These are phyloP conservation scores for Benitochromis conjunctus DNA, from an alignment of 2,113 vertebrate genomes.

Conservation along the genomic window DNA sequence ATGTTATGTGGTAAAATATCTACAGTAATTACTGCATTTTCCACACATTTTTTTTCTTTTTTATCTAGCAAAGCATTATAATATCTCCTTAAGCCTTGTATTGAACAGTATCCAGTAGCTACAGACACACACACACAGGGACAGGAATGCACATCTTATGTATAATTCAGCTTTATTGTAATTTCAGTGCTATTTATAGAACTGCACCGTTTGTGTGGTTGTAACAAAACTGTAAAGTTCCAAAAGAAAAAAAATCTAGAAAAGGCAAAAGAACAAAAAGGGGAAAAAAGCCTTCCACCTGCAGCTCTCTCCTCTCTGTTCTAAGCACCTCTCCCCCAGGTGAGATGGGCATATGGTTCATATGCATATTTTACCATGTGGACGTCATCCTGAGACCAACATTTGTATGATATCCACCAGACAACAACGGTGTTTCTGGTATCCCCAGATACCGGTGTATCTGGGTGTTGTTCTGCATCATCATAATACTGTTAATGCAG, in stretches of 20 bases:
- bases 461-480: background rate
- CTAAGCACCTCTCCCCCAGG: background rate
- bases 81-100: background rate
- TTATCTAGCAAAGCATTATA: background rate
- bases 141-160: background rate
- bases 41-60: background rate
- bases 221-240: background rate
- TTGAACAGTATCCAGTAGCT: background rate
- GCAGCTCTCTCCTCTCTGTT: background rate
- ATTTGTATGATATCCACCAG: background rate
- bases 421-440: background rate
- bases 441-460: too few relatives aligned
- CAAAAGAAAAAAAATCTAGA: background rate
- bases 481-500: background rate
- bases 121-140: background rate
- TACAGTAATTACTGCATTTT: background rate
- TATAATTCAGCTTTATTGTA: background rate
- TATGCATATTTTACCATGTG: background rate
- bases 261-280: background rate
- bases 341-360: background rate
- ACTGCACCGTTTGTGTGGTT: background rate
- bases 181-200: background rate
- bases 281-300: background rate
- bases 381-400: background rate
- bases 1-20: background rate